These are phyloP conservation scores for Ameiurus melas DNA, from an alignment of 2,113 vertebrate species.

Conservation along the genomic window DNA sequence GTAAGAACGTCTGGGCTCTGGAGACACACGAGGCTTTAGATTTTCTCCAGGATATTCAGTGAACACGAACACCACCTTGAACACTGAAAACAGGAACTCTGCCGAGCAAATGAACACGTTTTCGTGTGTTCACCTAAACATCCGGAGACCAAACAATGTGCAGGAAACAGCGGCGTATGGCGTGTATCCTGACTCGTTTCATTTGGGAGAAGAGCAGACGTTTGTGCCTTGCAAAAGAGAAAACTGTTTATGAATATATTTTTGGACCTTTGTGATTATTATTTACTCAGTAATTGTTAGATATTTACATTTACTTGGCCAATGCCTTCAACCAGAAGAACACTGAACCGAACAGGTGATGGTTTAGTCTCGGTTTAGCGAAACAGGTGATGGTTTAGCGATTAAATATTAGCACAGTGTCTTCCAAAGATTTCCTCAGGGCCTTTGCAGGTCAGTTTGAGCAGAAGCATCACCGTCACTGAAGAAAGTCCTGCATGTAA, in stretches of 20 bases:
- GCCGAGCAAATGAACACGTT: neutral
- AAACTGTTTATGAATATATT: neutral
- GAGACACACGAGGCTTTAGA: neutral
- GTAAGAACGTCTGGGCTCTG: neutral
- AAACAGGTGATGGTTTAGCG: too few species aligned
- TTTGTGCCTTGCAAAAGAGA: neutral
- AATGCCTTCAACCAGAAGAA: neutral
- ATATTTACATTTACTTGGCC: neutral
- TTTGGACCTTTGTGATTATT: too few species aligned
- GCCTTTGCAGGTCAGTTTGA: neutral
- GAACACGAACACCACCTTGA: neutral
- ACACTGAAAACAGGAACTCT: neutral
- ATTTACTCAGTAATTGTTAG: neutral
- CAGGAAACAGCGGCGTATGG: neutral
- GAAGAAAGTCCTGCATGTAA: neutral
- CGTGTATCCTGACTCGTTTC: neutral
- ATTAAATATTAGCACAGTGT: too few species aligned
- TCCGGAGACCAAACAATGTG: slow-evolving; percentile 1
- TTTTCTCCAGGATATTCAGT: neutral
- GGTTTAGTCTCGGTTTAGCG: neutral
- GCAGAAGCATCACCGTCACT: neutral
- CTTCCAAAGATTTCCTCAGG: neutral
- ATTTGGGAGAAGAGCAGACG: neutral
- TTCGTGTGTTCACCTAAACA: neutral
- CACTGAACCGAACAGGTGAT: neutral